Percentiles rank a stretch among this genome's conserved stretches.
Evolutionary conservation across 1,140 invertebrate species (phyloP).

Genomic region (Maniola jurtina): DNA sequence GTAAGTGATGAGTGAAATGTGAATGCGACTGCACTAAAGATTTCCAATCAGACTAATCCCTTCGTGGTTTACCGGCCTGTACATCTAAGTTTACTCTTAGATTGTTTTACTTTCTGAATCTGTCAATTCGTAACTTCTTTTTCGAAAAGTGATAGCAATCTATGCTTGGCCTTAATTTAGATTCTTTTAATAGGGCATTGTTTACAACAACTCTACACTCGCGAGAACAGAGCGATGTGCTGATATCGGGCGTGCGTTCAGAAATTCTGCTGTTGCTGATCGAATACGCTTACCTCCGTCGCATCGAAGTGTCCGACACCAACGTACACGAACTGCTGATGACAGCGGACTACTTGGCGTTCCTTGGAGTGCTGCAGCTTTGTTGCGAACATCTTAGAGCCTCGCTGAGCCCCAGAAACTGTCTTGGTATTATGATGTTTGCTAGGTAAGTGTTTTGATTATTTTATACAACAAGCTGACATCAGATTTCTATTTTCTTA

Average conservation of each 20-base stretch:
- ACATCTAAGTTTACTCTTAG: no score
- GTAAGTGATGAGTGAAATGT: no score
- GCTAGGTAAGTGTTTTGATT: conserved; percentile 75
- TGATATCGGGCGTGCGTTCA: conserved; percentile 86
- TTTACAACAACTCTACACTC: conserved; percentile 89
- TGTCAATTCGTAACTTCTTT: no score
- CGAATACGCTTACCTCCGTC: conserved; percentile 90
- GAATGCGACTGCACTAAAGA: no score
- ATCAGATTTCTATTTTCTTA: no score
- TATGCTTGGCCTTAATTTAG: not conserved
- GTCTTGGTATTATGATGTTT: conserved; percentile 90
- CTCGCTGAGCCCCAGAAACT: conserved; percentile 85
- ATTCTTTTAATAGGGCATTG: conserved; percentile 79
- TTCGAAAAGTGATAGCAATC: no score
- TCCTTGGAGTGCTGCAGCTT: conserved; percentile 86
- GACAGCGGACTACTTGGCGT: conserved; percentile 89
- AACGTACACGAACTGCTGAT: conserved; percentile 89
- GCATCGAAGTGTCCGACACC: conserved; percentile 83
- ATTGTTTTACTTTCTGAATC: no score
- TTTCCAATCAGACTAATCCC: no score
- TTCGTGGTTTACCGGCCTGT: no score
- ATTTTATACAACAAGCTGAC: no score
- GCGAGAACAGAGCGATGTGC: conserved; percentile 83
- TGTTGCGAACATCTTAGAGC: conserved; percentile 87
- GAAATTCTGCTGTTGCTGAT: conserved; percentile 87